A percentile compares a stretch with the other conserved stretches of the same genome.
Conservation (phyloP, 2,113 vertebrate genomes). For the Caracal caracal region DNA sequence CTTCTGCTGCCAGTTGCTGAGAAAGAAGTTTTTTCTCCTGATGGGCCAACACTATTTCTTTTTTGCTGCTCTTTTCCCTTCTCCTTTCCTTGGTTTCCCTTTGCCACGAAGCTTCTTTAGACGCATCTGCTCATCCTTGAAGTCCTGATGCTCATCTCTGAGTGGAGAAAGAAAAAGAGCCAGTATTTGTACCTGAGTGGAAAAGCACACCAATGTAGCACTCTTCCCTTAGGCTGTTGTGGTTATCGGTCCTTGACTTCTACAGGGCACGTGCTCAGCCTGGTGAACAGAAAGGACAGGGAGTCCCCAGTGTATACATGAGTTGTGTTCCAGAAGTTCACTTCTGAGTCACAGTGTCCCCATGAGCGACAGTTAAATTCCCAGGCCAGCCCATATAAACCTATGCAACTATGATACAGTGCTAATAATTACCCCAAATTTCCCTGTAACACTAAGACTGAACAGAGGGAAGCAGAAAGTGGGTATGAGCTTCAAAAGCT, state of each 20-base stretch:
- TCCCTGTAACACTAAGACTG: not conserved
- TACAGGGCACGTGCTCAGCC: not conserved
- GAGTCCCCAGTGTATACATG: not conserved
- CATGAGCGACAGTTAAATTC: not conserved
- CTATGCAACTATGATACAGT: not conserved
- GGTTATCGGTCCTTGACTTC: not conserved
- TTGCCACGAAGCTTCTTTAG: conserved; percentile 95
- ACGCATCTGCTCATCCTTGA: conserved; percentile 95
- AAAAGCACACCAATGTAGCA: not conserved
- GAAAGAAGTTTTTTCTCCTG: not conserved
- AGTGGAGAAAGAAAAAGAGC: not conserved
- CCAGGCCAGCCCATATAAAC: not conserved
- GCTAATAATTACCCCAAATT: not conserved
- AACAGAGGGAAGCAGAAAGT: not conserved
- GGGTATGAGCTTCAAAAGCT: not conserved
- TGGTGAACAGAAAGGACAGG: not conserved
- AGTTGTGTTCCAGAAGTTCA: not conserved
- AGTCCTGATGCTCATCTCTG: conserved; percentile 98
- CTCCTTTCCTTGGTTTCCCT: conserved; percentile 95
- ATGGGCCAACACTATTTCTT: conserved; percentile 87
- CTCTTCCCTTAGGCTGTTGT: not conserved
- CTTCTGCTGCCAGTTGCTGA: conserved; percentile 9
- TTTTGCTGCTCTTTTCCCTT: conserved; percentile 94
- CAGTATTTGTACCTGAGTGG: not conserved
- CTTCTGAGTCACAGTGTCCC: not conserved